Evolutionary conservation across 2,888 invertebrate species (phyloP).

Genomic region (Drosophila meridiana): DNA sequence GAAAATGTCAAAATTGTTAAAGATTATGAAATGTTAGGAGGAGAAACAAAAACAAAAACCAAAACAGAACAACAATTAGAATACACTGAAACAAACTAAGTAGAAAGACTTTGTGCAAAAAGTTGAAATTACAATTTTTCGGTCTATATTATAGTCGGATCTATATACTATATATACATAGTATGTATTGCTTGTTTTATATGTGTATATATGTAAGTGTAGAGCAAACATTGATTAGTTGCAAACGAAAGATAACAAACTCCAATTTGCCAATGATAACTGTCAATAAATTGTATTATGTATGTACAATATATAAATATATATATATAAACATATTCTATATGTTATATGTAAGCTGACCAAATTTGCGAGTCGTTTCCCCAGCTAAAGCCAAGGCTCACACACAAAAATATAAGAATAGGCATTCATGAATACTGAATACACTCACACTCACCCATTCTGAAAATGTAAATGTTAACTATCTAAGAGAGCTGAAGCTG

Average conservation of each 20-base stretch:
- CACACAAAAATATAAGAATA: constrained; percentile 11
- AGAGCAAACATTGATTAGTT: constrained; percentile 15
- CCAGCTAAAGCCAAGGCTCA: constrained; percentile 19
- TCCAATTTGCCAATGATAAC: constrained; percentile 72
- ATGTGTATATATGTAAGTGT: constrained; percentile 15
- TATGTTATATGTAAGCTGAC: constrained; percentile 32
- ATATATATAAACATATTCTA: constrained; percentile 5
- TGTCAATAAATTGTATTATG: constrained; percentile 64
- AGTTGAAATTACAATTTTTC: constrained; percentile 6
- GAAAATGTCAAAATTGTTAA: constrained; percentile 51
- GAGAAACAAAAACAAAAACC: background rate
- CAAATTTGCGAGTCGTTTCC: constrained; percentile 23
- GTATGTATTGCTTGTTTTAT: constrained; percentile 22
- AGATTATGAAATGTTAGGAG: constrained; percentile 21
- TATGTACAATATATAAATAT: constrained; percentile 12
- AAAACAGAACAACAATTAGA: background rate
- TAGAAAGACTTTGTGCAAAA: constrained; percentile 7
- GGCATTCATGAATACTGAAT: constrained; percentile 13
- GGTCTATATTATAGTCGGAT: constrained; percentile 11
- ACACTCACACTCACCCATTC: constrained; percentile 18
- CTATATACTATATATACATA: constrained; percentile 13
- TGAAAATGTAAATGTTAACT: constrained; percentile 32
- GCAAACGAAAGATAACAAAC: constrained; percentile 39
- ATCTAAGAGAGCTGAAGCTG: constrained; percentile 6
- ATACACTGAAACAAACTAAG: background rate